A percentile compares a stretch with the other conserved stretches of the same genome.
Evolutionary conservation across 2,888 invertebrate species (phyloP).

Genomic region (Drosophila maculinotata): DNA sequence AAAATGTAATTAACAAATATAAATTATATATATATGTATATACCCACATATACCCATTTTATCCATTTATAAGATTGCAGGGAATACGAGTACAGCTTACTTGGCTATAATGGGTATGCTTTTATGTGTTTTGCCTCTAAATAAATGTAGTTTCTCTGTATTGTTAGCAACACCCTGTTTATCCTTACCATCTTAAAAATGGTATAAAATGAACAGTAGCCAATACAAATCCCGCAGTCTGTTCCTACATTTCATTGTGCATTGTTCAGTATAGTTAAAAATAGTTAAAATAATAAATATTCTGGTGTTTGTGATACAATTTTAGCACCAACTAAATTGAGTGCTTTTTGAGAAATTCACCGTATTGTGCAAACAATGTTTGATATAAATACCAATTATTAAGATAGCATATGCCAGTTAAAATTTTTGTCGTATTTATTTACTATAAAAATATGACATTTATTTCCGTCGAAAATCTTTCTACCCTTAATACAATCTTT

Average conservation of each 20-base stretch:
- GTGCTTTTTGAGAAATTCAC: too few relatives aligned
- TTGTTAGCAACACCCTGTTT: slow-evolving; percentile 55
- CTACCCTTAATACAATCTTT: background rate
- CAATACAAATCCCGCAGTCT: slow-evolving; percentile 37
- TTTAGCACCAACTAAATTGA: too few relatives aligned
- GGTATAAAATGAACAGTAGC: slow-evolving; percentile 50
- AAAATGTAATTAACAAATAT: too few relatives aligned
- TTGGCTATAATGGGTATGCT: slow-evolving; percentile 53
- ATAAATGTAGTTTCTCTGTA: background rate
- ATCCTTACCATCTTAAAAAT: background rate
- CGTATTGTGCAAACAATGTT: too few relatives aligned
- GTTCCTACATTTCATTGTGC: slow-evolving; percentile 23
- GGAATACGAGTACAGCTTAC: slow-evolving; percentile 18
- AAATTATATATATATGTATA: too few relatives aligned
- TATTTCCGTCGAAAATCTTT: too few relatives aligned
- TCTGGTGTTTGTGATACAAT: background rate
- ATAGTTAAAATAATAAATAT: background rate
- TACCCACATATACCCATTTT: background rate
- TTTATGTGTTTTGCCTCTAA: slow-evolving; percentile 18
- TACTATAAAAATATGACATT: too few relatives aligned
- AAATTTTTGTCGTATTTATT: too few relatives aligned
- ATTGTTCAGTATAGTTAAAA: background rate
- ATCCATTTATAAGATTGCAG: background rate
- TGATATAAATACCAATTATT: too few relatives aligned
- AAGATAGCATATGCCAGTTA: too few relatives aligned